These are phyloP conservation scores for Macrotis lagotis DNA, from an alignment of 2,113 vertebrate species.

Conservation along the genomic window DNA sequence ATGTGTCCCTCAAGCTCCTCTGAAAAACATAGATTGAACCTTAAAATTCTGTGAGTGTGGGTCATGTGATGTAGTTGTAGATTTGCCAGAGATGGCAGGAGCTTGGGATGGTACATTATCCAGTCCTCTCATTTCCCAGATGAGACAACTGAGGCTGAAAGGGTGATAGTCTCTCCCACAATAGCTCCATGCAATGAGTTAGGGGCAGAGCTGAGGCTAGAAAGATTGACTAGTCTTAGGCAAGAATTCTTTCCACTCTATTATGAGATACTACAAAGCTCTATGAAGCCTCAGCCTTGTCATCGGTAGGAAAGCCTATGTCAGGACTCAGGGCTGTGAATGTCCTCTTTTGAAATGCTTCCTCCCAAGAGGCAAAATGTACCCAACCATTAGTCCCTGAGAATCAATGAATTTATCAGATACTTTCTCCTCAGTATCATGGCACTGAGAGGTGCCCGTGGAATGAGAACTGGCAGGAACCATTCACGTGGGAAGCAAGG, in stretches of 20 bases:
- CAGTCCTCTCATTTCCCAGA: background rate
- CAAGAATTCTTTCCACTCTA: background rate
- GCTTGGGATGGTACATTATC: background rate
- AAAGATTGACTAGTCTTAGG: background rate
- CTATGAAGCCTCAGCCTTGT: background rate
- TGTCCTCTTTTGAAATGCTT: background rate
- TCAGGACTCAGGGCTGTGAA: background rate
- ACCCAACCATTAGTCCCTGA: background rate
- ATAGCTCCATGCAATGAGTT: background rate
- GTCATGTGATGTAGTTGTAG: background rate
- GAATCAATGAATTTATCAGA: background rate
- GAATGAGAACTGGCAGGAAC: background rate
- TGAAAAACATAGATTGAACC: background rate
- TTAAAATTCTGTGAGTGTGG: background rate
- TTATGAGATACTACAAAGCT: background rate
- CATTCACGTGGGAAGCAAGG: background rate
- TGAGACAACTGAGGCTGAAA: background rate
- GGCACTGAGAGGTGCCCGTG: background rate
- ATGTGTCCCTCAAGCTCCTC: background rate
- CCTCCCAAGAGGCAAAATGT: background rate
- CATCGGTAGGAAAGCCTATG: background rate
- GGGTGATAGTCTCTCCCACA: background rate
- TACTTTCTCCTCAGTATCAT: background rate
- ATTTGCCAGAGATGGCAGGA: background rate
- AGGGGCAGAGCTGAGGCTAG: background rate